Percentiles rank a stretch among this genome's conserved stretches.
phyloP scores from a whole-genome alignment of 2,113 vertebrate genomes.

The Sinocyclocheilus rhinocerous region DNA sequence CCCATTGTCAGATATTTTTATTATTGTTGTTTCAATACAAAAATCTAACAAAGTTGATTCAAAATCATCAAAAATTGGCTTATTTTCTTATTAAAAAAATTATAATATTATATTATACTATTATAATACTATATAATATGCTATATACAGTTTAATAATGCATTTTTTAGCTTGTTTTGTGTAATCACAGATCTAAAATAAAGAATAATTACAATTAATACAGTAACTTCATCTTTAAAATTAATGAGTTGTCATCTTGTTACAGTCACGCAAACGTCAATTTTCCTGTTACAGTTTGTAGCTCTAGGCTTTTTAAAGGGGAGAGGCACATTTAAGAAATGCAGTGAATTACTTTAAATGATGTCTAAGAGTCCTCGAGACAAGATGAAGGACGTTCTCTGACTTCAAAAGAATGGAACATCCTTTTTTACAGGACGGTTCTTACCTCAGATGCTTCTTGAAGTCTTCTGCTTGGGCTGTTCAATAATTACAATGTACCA shows the following conservation, averaged over 20 bases:
- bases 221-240: not conserved
- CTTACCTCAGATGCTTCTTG: conserved; percentile 28
- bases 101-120: too few relatives aligned
- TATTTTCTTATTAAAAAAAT: too few relatives aligned
- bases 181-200: not conserved
- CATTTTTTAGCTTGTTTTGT: not conserved
- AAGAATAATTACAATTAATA: not conserved
- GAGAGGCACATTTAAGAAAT: conserved; percentile 12
- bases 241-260: not conserved
- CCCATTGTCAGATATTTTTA: not conserved
- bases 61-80: not conserved
- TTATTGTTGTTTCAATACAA: not conserved
- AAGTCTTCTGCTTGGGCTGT: conserved; percentile 8
- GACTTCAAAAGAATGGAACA: conserved; percentile 15
- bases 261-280: not conserved
- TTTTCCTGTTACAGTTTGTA: not conserved
- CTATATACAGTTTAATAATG: not conserved
- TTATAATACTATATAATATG: too few relatives aligned
- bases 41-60: not conserved
- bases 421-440: conserved; percentile 8
- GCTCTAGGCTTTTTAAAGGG: conserved; percentile 12
- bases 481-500: conserved; percentile 22
- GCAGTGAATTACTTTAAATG: conserved; percentile 20
- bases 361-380: conserved; percentile 28
- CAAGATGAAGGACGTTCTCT: conserved; percentile 9